Conservation (phyloP, 2,113 vertebrate species). For the Ictalurus punctatus region DNA sequence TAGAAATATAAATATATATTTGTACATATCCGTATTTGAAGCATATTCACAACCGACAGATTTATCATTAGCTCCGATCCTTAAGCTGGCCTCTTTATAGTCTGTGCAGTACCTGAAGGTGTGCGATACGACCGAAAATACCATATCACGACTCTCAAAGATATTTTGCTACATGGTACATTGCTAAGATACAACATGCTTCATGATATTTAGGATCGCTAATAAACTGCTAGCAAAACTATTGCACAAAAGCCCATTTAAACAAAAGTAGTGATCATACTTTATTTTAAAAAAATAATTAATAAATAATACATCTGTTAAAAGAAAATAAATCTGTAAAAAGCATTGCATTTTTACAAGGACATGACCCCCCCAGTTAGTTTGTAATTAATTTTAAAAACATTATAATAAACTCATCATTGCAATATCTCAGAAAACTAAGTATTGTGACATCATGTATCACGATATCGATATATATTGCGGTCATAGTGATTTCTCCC, state of each 20-base stretch:
- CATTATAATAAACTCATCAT: neutral
- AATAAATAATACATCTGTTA: neutral
- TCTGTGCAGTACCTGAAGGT: neutral
- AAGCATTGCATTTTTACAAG: neutral
- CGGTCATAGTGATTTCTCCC: neutral
- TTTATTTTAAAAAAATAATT: neutral
- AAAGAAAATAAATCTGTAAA: neutral
- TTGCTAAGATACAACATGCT: neutral
- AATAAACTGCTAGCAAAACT: neutral
- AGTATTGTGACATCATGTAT: neutral
- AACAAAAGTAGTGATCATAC: neutral
- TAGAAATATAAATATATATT: no score
- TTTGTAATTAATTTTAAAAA: neutral
- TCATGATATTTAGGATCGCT: neutral
- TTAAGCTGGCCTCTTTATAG: neutral
- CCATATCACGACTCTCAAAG: neutral
- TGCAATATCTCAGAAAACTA: neutral
- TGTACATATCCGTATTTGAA: neutral
- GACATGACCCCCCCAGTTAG: neutral
- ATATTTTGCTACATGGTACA: neutral
- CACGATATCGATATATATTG: neutral
- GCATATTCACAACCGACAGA: neutral
- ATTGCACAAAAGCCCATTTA: neutral
- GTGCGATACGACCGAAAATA: neutral
- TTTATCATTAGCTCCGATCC: neutral